Conservation (phyloP, 2,797 vertebrate species). For the Cephalopachus bancanus region DNA sequence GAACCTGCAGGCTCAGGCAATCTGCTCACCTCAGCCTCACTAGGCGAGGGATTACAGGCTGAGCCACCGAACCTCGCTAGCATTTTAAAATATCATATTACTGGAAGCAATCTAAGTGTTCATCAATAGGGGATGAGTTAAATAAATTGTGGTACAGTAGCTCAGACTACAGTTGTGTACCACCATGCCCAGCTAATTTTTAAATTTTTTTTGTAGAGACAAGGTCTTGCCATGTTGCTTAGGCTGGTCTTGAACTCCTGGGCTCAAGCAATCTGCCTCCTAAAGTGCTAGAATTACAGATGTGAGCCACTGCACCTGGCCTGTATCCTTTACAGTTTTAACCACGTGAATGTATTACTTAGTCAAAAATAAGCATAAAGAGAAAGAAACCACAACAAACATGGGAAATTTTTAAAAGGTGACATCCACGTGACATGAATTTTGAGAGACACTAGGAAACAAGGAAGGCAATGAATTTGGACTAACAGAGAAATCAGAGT, state of each 20-base stretch:
- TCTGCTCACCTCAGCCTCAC: too few species aligned
- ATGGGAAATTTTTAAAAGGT: conserved; percentile 54
- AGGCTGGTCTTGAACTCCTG: too few species aligned
- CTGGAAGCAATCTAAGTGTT: conserved; percentile 55
- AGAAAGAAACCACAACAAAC: not conserved
- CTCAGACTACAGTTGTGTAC: too few species aligned
- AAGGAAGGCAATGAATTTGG: conserved; percentile 34
- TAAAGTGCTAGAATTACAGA: too few species aligned
- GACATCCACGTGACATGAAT: not conserved
- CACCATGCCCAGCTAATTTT: too few species aligned
- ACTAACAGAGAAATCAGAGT: conserved; percentile 23
- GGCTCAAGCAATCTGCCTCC: too few species aligned
- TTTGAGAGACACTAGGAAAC: not conserved
- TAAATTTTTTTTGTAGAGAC: too few species aligned
- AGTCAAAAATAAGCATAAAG: conserved; percentile 60
- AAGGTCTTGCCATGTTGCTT: too few species aligned
- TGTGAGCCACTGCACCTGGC: not conserved
- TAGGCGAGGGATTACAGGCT: too few species aligned
- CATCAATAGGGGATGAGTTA: not conserved
- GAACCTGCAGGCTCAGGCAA: too few species aligned
- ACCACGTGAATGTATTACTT: not conserved
- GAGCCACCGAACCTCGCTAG: too few species aligned
- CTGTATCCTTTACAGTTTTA: not conserved
- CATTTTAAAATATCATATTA: not conserved
- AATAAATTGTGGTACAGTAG: not conserved